Conservation (phyloP, 2,888 invertebrate genomes). For the Pollenia labialis region DNA sequence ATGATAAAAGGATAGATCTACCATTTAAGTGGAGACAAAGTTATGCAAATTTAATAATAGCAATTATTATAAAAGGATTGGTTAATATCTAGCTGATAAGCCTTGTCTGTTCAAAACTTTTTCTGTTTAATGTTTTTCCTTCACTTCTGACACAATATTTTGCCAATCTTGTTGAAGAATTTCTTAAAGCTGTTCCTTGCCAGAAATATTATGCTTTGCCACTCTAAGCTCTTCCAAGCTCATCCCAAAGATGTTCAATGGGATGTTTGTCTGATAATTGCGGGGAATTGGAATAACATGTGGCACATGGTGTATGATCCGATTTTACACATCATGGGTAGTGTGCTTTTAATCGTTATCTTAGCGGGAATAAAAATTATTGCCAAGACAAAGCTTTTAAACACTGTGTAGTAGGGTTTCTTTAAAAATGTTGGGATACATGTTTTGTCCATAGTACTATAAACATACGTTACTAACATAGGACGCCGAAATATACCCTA, state of each 20-base stretch:
- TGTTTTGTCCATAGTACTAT: not conserved
- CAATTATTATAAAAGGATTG: not conserved
- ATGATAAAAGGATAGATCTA: too few species aligned
- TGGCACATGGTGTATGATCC: not conserved
- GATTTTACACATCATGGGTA: not conserved
- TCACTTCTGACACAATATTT: not conserved
- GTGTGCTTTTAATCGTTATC: too few species aligned
- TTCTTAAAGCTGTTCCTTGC: not conserved
- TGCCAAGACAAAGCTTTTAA: not conserved
- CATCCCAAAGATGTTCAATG: not conserved
- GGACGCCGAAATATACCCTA: not conserved
- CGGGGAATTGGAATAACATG: not conserved
- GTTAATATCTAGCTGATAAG: not conserved
- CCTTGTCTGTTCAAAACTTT: not conserved
- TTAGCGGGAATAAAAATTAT: not conserved
- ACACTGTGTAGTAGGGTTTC: not conserved
- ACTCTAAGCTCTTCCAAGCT: not conserved
- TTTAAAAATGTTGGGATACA: not conserved
- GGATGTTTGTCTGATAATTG: not conserved
- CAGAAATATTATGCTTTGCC: not conserved
- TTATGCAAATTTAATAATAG: too few species aligned
- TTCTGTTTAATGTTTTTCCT: not conserved
- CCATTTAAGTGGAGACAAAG: too few species aligned
- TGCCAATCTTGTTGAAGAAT: not conserved
- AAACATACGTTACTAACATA: not conserved